Evolutionary conservation across 1,140 invertebrate species (phyloP).

Genomic region (Ericerus pela): DNA sequence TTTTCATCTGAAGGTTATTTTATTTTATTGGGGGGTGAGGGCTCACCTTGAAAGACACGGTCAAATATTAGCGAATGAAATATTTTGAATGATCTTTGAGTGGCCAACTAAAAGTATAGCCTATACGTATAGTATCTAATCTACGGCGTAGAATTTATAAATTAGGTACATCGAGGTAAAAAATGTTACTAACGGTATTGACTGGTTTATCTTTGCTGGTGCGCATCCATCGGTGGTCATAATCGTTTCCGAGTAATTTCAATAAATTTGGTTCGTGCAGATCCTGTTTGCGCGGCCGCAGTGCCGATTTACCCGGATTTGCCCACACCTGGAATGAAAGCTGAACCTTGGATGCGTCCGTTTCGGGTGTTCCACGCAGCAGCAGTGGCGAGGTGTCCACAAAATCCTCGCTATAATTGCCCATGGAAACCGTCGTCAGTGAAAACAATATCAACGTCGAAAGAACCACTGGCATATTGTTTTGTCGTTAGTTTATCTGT

Average conservation of each 20-base stretch:
- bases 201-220: slow-evolving; percentile 1
- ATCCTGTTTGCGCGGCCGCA: slow-evolving; percentile 23
- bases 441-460: background rate
- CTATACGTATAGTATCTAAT: too few species aligned
- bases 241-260: slow-evolving; percentile 23
- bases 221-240: slow-evolving; percentile 27
- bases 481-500: slow-evolving; percentile 1
- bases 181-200: background rate
- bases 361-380: background rate
- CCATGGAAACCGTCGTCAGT: background rate
- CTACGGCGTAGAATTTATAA: background rate
- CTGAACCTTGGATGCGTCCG: background rate
- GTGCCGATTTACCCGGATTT: background rate
- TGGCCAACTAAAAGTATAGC: too few species aligned
- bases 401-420: background rate
- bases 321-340: background rate
- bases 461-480: background rate
- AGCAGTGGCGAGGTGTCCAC: background rate
- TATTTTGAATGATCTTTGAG: too few species aligned
- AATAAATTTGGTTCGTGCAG: slow-evolving; percentile 23
- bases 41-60: too few species aligned
- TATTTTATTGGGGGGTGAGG: too few species aligned
- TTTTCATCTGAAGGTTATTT: too few species aligned
- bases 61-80: too few species aligned
- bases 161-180: background rate